These are phyloP conservation scores for Cisticola juncidis DNA, from an alignment of 2,113 vertebrate genomes.

Conservation along the genomic window DNA sequence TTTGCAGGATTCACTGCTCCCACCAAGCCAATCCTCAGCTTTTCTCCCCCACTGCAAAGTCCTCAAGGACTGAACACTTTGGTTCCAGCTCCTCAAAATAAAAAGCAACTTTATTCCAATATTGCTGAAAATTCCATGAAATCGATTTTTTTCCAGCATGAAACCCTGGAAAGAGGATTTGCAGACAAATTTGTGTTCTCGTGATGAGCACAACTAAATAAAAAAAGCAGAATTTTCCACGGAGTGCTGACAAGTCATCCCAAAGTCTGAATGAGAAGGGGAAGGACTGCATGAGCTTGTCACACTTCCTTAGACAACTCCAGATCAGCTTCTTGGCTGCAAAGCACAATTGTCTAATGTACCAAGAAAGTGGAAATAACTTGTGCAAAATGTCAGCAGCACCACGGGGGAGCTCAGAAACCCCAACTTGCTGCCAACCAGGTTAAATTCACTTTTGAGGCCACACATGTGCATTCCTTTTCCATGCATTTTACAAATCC, in stretches of 20 bases:
- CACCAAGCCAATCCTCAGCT: background rate
- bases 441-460: background rate
- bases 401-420: background rate
- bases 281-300: background rate
- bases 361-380: constrained; percentile 27
- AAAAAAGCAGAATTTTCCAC: background rate
- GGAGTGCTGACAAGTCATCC: background rate
- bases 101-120: background rate
- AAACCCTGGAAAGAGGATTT: background rate
- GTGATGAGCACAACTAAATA: background rate
- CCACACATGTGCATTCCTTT: background rate
- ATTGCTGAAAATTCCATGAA: background rate
- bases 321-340: background rate
- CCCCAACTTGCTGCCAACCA: background rate
- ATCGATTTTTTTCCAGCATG: background rate
- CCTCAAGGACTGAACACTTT: background rate
- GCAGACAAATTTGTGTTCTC: background rate
- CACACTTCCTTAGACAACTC: background rate
- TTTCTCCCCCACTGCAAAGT: background rate
- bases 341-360: background rate
- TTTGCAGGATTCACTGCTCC: background rate
- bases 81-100: background rate
- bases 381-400: background rate
- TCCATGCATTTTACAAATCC: background rate
- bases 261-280: background rate